Base-by-base conservation (phyloP, 2,797 vertebrate genomes). In the Scarus forsteni region DNA sequence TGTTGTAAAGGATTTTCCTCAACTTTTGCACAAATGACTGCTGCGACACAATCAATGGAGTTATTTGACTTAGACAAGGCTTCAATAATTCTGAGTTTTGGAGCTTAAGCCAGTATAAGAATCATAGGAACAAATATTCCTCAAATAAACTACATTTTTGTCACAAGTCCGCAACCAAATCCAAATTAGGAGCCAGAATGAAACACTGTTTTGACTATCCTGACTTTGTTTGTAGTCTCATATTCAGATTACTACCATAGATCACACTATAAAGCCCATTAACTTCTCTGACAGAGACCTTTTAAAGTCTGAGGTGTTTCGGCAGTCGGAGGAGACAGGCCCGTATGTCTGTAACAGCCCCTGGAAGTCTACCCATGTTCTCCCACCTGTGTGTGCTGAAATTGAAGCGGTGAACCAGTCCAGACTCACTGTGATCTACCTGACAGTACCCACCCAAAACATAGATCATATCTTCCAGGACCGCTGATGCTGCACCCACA, bases 381-480 rank as follows among this genome's bases (percentile, higher is more conserved):
- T 92, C 85, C 95, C 95, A 95, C 16, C 83, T 73, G 45, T 86
- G 80, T 27, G 64, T 85, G 57, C 70, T 67, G 16, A 85, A 76
- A 54, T 95, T 80, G 40, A 92, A 94, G 12, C 94, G 88, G 60
- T 95, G 94, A 16, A 94, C 87, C 43, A 93, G 73, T 16, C 87
- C 83, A 10, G 91, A 80, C 76, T 95, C 95, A 0, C 88, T 92
- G 67, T 92, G 91, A 58, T 94, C 92, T 0, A 95, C 94, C 70
- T 93, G 93, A 68, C 88, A 89, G 73, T 94, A 95, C 19, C 94
- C 94, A 10, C 94, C 94, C 57, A 95, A 66, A 1, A 95, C 10
- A 38, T 94, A 95, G 34, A 95, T 46, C 84, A 89, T 93, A 13
- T 72, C 92, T 79, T 95, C 95, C 62, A 95, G 81, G 36, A 94